These are phyloP conservation scores for Eupithecia dodoneata DNA, from an alignment of 2,888 invertebrate species.

Conservation along the genomic window DNA sequence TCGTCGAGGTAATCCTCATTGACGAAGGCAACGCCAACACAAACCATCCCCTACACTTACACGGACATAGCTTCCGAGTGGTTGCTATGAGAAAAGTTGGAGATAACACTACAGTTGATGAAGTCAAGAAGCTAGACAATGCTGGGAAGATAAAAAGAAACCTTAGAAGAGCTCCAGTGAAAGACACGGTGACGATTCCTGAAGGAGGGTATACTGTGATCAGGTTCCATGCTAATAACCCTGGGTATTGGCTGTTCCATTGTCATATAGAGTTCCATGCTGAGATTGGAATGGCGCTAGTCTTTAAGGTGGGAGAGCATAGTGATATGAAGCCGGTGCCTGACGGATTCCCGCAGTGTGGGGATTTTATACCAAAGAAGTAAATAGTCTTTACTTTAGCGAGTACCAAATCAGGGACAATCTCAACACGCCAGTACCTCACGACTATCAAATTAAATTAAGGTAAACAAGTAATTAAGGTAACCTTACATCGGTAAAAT, in stretches of 20 bases:
- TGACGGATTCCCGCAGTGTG: slow-evolving; percentile 90
- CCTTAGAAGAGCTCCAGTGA: slow-evolving; percentile 89
- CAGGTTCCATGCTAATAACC: slow-evolving; percentile 93
- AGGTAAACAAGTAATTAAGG: no score
- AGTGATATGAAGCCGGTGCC: slow-evolving; percentile 90
- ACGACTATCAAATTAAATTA: background rate
- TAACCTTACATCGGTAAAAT: no score
- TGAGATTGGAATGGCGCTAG: slow-evolving; percentile 94
- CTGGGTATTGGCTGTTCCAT: slow-evolving; percentile 96
- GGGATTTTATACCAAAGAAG: slow-evolving; percentile 50
- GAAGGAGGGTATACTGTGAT: slow-evolving; percentile 95
- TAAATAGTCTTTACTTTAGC: slow-evolving; percentile 4
- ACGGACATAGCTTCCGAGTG: slow-evolving; percentile 93
- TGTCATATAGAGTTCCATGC: slow-evolving; percentile 97
- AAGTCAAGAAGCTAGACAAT: slow-evolving; percentile 87
- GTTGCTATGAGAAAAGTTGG: slow-evolving; percentile 90
- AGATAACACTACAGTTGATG: slow-evolving; percentile 86
- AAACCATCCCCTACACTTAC: slow-evolving; percentile 95
- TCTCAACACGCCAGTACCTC: background rate
- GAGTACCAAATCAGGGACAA: background rate
- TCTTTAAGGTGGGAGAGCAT: slow-evolving; percentile 93
- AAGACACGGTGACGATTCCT: slow-evolving; percentile 95
- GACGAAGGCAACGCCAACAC: slow-evolving; percentile 94
- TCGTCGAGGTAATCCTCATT: slow-evolving; percentile 93
- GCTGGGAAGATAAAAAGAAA: slow-evolving; percentile 89